A percentile compares a stretch with the other conserved stretches of the same genome.
Evolutionary conservation across 2,888 invertebrate genomes (phyloP).

Genomic region (Polymixis flavicincta): DNA sequence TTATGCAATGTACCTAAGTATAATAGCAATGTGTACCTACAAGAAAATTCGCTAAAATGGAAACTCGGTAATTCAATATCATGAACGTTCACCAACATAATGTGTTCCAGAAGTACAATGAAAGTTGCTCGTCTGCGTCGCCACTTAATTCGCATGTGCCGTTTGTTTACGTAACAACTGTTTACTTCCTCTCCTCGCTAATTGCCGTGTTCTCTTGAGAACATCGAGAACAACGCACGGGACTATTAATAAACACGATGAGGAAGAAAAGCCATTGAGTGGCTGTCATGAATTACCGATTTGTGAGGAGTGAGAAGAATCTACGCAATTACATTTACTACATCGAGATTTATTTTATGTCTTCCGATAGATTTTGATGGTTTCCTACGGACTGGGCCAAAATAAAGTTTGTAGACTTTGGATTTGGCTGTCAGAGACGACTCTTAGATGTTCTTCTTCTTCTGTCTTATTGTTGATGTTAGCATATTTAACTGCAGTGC

Average conservation of each 20-base stretch:
- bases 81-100: neutral
- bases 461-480: neutral
- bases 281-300: slow-evolving; percentile 12
- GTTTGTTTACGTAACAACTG: slow-evolving; percentile 57
- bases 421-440: neutral
- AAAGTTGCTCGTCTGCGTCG: slow-evolving; percentile 28
- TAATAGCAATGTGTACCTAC: too few relatives aligned
- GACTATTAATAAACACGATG: slow-evolving; percentile 25
- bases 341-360: neutral
- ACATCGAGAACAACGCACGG: slow-evolving; percentile 11
- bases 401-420: neutral
- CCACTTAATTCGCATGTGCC: slow-evolving; percentile 37
- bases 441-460: neutral
- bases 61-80: neutral
- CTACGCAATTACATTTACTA: neutral
- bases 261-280: slow-evolving; percentile 15
- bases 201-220: slow-evolving; percentile 49
- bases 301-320: neutral
- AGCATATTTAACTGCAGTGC: neutral
- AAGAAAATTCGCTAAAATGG: neutral
- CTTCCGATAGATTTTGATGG: neutral
- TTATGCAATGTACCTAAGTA: too few relatives aligned
- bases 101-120: neutral
- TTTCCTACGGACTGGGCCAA: neutral
- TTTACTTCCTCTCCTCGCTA: slow-evolving; percentile 54